A percentile compares a stretch with the other conserved stretches of the same genome.
Evolutionary conservation across 2,113 vertebrate species (phyloP).

Genomic region (Nannobrachium achirus): DNA sequence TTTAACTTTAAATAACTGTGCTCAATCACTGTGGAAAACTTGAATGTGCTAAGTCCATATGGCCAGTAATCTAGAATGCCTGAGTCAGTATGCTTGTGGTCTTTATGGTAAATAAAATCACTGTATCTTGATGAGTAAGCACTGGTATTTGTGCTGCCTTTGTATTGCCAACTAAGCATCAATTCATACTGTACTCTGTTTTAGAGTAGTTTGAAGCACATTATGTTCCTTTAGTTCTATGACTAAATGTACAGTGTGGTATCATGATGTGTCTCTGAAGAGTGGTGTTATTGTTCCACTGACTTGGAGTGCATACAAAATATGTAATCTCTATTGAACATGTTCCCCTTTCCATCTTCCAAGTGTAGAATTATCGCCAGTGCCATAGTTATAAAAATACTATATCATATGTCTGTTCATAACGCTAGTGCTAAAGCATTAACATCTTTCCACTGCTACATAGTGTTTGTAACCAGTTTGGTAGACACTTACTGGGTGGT

Average conservation of each 20-base stretch:
- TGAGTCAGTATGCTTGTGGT: slow-evolving; percentile 41
- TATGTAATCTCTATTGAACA: slow-evolving; percentile 33
- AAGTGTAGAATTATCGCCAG: slow-evolving; percentile 15
- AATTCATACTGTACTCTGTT: slow-evolving; percentile 21
- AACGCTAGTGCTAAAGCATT: slow-evolving; percentile 14
- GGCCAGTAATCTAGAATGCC: slow-evolving; percentile 23
- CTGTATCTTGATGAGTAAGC: slow-evolving; percentile 42
- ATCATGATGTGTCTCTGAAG: slow-evolving; percentile 39
- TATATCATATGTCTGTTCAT: neutral
- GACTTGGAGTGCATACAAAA: slow-evolving; percentile 28
- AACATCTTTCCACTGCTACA: slow-evolving; percentile 16
- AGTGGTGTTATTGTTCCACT: slow-evolving; percentile 26
- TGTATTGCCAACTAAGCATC: slow-evolving; percentile 9
- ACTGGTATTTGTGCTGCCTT: slow-evolving; percentile 22
- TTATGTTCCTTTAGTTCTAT: slow-evolving; percentile 30
- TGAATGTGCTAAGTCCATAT: slow-evolving; percentile 28
- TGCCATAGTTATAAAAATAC: neutral
- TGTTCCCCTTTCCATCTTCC: slow-evolving; percentile 5
- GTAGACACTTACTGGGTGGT: slow-evolving; percentile 8
- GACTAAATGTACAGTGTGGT: slow-evolving; percentile 42
- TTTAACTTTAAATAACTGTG: neutral
- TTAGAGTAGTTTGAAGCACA: slow-evolving; percentile 8
- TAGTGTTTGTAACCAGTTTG: slow-evolving; percentile 18
- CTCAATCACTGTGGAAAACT: slow-evolving; percentile 27
- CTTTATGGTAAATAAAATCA: slow-evolving; percentile 17